Conservation (phyloP, 2,797 vertebrate species). For the Pyrocephalus nanus region DNA sequence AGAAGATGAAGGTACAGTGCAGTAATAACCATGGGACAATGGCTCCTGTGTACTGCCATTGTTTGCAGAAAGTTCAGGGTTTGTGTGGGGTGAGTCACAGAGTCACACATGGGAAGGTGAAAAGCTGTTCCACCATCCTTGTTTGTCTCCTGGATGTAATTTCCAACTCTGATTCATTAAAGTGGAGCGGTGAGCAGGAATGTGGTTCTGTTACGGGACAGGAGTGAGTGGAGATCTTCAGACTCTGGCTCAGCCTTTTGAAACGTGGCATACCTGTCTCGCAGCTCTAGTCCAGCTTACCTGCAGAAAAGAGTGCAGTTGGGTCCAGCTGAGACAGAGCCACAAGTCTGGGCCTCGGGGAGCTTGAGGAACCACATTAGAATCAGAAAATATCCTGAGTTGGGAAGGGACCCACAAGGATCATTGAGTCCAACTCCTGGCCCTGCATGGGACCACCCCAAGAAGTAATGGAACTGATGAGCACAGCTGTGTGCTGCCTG, state of each 20-base stretch:
- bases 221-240: background rate
- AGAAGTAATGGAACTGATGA: background rate
- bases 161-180: slow-evolving; percentile 23
- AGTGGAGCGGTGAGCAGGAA: background rate
- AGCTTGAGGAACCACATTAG: background rate
- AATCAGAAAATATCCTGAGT: background rate
- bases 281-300: background rate
- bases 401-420: background rate
- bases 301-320: background rate
- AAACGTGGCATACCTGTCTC: background rate
- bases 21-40: background rate
- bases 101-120: background rate
- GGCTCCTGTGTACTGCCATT: background rate
- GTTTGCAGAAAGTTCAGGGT: slow-evolving; percentile 15
- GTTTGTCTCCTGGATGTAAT: background rate
- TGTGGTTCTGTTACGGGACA: background rate
- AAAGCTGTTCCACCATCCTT: background rate
- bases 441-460: background rate
- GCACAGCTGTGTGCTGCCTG: background rate
- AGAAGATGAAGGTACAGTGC: background rate
- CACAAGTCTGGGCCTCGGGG: background rate
- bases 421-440: background rate
- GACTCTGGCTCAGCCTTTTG: background rate
- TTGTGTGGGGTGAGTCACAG: background rate
- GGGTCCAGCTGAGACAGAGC: background rate